Conservation (phyloP, 1,140 invertebrate species). For the Lethrus apterus region DNA sequence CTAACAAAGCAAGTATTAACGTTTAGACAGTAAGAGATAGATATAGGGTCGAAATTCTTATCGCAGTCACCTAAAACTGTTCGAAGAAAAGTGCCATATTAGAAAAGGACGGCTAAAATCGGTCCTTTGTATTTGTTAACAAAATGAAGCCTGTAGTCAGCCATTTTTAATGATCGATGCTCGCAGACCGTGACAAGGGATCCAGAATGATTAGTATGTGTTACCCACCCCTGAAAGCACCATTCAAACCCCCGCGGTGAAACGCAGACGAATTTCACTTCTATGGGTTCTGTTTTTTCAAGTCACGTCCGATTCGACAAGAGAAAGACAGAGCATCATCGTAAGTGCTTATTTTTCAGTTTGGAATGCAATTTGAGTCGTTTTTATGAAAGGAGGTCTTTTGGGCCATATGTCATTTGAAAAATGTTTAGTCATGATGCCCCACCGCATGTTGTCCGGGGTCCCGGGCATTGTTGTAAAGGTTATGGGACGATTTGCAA, state of each 20-base stretch:
- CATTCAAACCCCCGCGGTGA: slow-evolving; percentile 19
- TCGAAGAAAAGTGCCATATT: too few species aligned
- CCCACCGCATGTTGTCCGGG: slow-evolving; percentile 3
- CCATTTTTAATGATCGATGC: slow-evolving; percentile 32
- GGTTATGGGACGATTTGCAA: too few species aligned
- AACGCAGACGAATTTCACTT: slow-evolving; percentile 19
- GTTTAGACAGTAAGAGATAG: too few species aligned
- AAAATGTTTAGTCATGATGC: slow-evolving; percentile 16
- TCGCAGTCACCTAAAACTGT: too few species aligned
- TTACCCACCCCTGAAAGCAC: slow-evolving; percentile 21
- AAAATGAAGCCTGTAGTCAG: slow-evolving; percentile 26
- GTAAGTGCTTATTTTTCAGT: slow-evolving; percentile 26
- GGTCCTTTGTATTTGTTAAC: too few species aligned
- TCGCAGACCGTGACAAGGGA: slow-evolving; percentile 28
- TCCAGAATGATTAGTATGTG: slow-evolving; percentile 30
- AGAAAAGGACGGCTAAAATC: too few species aligned
- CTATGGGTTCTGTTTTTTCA: slow-evolving; percentile 27
- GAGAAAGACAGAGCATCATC: slow-evolving; percentile 1
- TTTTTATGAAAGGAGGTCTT: slow-evolving; percentile 20
- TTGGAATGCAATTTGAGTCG: slow-evolving; percentile 25
- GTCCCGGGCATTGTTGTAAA: too few species aligned
- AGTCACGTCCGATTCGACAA: slow-evolving; percentile 11
- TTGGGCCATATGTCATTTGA: slow-evolving; percentile 26
- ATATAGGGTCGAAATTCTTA: too few species aligned
- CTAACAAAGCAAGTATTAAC: too few species aligned